phyloP scores from a whole-genome alignment of 2,888 invertebrate species.

The Acleris holmiana region DNA sequence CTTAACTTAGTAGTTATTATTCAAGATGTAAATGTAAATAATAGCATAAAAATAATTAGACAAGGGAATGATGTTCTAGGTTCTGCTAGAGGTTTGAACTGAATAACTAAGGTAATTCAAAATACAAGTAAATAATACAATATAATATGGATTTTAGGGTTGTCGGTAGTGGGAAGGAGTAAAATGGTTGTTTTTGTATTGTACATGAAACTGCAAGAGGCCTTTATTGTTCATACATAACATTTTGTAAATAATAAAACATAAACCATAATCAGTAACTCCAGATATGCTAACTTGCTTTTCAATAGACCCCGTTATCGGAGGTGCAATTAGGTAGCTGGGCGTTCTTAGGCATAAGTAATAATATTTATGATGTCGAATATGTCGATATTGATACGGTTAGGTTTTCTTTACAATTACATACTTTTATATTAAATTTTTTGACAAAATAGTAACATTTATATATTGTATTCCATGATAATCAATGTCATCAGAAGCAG shows the following conservation, averaged over 20 bases:
- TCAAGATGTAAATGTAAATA: slow-evolving; percentile 3
- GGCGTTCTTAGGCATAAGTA: no score
- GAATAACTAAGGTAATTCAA: slow-evolving; percentile 13
- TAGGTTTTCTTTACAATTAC: no score
- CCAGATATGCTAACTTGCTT: slow-evolving; percentile 68
- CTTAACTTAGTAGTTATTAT: slow-evolving; percentile 10
- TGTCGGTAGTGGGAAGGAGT: slow-evolving; percentile 36
- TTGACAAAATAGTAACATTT: no score
- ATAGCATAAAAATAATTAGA: slow-evolving; percentile 5
- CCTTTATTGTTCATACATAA: slow-evolving; percentile 40
- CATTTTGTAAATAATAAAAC: slow-evolving; percentile 46
- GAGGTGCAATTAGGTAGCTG: no score
- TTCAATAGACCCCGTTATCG: no score
- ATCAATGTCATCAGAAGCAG: no score
- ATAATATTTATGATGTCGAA: no score
- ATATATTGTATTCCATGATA: no score
- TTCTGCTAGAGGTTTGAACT: slow-evolving; percentile 14
- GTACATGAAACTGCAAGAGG: slow-evolving; percentile 32
- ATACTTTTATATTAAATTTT: no score
- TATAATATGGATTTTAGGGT: slow-evolving; percentile 29
- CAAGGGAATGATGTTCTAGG: slow-evolving; percentile 1
- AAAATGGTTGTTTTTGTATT: slow-evolving; percentile 30
- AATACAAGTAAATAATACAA: slow-evolving; percentile 19
- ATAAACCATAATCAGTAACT: slow-evolving; percentile 48
- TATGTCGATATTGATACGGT: no score